Conservation (phyloP, 2,888 invertebrate genomes). For the Lysandra bellargus region DNA sequence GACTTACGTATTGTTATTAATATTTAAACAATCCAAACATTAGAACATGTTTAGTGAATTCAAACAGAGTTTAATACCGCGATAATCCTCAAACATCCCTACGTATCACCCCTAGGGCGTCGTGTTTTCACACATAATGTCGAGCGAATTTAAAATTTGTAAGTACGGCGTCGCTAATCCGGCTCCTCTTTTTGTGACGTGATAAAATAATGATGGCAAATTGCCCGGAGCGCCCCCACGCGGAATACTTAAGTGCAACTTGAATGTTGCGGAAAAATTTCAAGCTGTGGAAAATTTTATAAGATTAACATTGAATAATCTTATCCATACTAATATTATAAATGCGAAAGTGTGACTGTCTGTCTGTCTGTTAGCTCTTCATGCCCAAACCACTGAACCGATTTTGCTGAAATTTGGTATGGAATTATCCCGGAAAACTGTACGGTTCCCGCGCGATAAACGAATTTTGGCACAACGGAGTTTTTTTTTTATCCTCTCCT, state of each 20-base stretch:
- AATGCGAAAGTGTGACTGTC: too few relatives aligned
- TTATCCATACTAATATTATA: too few relatives aligned
- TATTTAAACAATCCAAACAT: background rate
- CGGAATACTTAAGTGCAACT: constrained; percentile 40
- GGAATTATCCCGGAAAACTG: too few relatives aligned
- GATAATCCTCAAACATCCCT: constrained; percentile 38
- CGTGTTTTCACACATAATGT: constrained; percentile 53
- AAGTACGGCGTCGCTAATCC: constrained; percentile 59
- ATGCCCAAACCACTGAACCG: too few relatives aligned
- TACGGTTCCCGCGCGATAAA: too few relatives aligned
- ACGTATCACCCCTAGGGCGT: constrained; percentile 55
- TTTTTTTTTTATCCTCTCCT: too few relatives aligned
- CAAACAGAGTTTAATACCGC: background rate
- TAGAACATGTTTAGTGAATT: background rate
- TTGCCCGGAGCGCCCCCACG: constrained; percentile 49
- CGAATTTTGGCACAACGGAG: too few relatives aligned
- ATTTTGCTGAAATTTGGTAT: too few relatives aligned
- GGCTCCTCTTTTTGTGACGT: constrained; percentile 62
- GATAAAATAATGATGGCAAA: constrained; percentile 65
- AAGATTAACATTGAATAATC: background rate
- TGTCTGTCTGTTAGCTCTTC: too few relatives aligned
- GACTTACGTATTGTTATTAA: background rate
- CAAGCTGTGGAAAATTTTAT: background rate
- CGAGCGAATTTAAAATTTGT: constrained; percentile 62
- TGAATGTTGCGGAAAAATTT: constrained; percentile 32